These are phyloP conservation scores for Labeo catla DNA, from an alignment of 2,113 vertebrate species.

Conservation along the genomic window DNA sequence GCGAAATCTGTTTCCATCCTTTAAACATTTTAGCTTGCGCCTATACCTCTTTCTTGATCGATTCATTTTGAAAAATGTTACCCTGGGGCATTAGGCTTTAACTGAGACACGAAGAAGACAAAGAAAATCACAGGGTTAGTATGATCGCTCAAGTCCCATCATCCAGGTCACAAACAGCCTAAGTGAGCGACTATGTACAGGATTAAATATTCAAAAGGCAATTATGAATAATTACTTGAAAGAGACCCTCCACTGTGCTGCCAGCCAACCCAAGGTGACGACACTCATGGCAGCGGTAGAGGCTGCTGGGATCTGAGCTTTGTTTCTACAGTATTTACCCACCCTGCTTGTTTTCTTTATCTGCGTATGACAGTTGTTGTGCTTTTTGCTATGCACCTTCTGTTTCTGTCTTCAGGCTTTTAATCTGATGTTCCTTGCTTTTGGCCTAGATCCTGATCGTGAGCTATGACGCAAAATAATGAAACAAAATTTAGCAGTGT, in stretches of 20 bases:
- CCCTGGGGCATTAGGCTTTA: neutral
- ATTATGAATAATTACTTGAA: conserved; percentile 66
- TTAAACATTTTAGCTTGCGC: neutral
- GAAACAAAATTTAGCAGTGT: neutral
- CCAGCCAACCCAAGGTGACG: conserved; percentile 1
- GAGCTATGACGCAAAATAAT: neutral
- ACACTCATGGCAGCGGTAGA: neutral
- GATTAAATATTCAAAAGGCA: conserved; percentile 65
- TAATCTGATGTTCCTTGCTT: conserved; percentile 28
- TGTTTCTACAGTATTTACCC: neutral
- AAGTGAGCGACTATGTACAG: conserved; percentile 41
- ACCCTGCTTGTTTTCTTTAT: conserved; percentile 2
- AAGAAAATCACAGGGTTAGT: neutral
- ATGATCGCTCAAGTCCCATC: neutral
- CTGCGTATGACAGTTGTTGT: neutral
- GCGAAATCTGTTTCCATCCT: conserved; percentile 13
- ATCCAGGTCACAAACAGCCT: conserved; percentile 17
- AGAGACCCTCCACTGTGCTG: conserved; percentile 11
- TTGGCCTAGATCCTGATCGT: conserved; percentile 7
- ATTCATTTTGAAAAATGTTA: conserved; percentile 4
- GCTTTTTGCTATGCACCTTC: neutral
- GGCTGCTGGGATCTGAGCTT: conserved; percentile 22
- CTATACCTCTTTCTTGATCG: neutral
- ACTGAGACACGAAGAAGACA: neutral
- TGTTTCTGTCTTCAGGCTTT: conserved; percentile 21